These are phyloP conservation scores for Plagodis pulveraria DNA, from an alignment of 2,888 invertebrate genomes.

Conservation along the genomic window DNA sequence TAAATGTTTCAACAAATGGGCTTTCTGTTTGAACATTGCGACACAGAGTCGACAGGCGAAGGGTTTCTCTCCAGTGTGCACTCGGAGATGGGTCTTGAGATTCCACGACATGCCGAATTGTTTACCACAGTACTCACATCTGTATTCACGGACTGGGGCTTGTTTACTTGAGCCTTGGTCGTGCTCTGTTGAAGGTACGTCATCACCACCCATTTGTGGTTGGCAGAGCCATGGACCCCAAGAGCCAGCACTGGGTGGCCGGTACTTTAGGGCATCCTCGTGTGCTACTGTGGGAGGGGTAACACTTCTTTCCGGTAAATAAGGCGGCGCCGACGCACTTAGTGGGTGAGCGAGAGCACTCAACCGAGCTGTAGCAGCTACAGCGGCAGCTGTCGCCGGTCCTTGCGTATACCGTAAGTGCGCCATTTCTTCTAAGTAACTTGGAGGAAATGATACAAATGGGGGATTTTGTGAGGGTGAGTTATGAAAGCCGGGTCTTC, in stretches of 20 bases:
- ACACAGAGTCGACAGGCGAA: conserved; percentile 95
- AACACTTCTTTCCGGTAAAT: conserved; percentile 85
- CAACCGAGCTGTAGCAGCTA: conserved; percentile 81
- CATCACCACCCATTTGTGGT: conserved; percentile 85
- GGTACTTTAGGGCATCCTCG: conserved; percentile 84
- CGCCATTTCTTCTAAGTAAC: conserved; percentile 89
- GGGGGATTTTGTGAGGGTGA: conserved; percentile 95
- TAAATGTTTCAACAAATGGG: conserved; percentile 93
- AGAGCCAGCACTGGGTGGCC: conserved; percentile 89
- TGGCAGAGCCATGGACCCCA: conserved; percentile 89
- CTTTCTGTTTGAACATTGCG: conserved; percentile 96
- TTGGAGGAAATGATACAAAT: conserved; percentile 92
- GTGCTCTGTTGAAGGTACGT: conserved; percentile 75
- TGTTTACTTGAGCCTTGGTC: conserved; percentile 84
- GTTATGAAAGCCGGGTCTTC: conserved; percentile 94
- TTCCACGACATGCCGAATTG: conserved; percentile 98
- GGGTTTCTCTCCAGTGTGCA: conserved; percentile 95
- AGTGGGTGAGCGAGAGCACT: conserved; percentile 81
- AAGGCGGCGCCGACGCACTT: conserved; percentile 91
- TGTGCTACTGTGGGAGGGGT: conserved; percentile 86
- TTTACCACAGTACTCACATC: conserved; percentile 95
- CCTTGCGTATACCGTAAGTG: conserved; percentile 84
- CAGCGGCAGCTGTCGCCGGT: conserved; percentile 85
- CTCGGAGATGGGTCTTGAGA: conserved; percentile 94
- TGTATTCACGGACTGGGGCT: conserved; percentile 92